These are phyloP conservation scores for Aleiodes testaceus DNA, from an alignment of 2,888 invertebrate genomes.

Conservation along the genomic window DNA sequence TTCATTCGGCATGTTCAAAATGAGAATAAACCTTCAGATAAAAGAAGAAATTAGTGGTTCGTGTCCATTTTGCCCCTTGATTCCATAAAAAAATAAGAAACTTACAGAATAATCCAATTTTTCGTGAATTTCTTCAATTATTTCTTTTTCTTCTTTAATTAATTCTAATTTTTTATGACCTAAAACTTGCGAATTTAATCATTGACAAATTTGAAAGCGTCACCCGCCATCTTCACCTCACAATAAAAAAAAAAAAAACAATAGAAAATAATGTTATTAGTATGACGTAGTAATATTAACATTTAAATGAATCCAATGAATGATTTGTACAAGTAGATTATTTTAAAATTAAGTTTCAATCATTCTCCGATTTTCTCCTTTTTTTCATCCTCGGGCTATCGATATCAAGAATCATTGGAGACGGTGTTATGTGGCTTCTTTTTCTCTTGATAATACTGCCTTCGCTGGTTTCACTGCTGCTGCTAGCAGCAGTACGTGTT, in stretches of 20 bases:
- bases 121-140: not conserved
- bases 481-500: conserved; percentile 69
- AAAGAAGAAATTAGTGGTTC: too few species aligned
- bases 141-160: not conserved
- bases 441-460: conserved; percentile 63
- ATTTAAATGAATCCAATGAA: not conserved
- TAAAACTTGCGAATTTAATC: conserved; percentile 16
- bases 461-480: conserved; percentile 64
- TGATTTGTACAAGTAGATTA: conserved; percentile 9
- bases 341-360: conserved; percentile 51
- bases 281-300: not conserved
- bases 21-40: not conserved
- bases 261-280: conserved; percentile 3
- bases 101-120: conserved; percentile 5
- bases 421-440: conserved; percentile 68
- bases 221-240: conserved; percentile 49
- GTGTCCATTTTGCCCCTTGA: too few species aligned
- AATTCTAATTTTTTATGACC: not conserved
- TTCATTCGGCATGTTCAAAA: conserved; percentile 55
- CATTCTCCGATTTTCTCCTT: conserved; percentile 69
- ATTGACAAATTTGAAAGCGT: conserved; percentile 7
- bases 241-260: conserved; percentile 18
- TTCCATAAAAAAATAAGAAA: not conserved
- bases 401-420: conserved; percentile 62
- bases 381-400: conserved; percentile 68